Evolutionary conservation across 2,797 vertebrate species (phyloP), one percentile per base, ranked within the genome.

Genomic region (Limnodromus scolopaceus): DNA sequence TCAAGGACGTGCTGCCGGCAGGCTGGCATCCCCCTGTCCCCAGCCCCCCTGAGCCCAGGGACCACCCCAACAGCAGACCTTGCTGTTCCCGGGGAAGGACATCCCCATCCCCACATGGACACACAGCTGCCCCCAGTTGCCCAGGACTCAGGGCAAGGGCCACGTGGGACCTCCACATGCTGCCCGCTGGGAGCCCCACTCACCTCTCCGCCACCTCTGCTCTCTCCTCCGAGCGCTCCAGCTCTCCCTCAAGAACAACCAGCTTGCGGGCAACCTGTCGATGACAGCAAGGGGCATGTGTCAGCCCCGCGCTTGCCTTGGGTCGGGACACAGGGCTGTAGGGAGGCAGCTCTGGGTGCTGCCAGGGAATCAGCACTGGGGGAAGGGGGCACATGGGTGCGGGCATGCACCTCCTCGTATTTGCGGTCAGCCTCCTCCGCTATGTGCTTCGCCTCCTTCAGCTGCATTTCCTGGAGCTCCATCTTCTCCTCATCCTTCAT

Each of bases 401-500:
- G 3, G 6, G 48, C 13, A 64, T 32, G 53, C 61, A 99, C 99
- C 99, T 99, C 99, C 94, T 99, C 99, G 3, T 99, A 99, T 98
- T 99, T 99, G 97, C 99, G 98, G 94, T 99, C 99, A 2, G 99
- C 99, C 95, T 99, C 99, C 95, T 99, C 99, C 22, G 99, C 99
- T 28, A 99, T 99, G 98, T 99, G 99, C 96, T 99, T 99, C 10
- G 99, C 99, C 91, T 99, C 99, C 96, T 99, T 99, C 91, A 99
- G 98, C 97, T 99, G 99, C 99, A 99, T 99, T 97, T 99, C 99
- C 98, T 99, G 99, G 87, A 99, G 99, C 94, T 99, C 99, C 99
- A 99, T 99, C 95, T 99, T 99, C 97, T 99, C 99, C 96, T 99
- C 99, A 16, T 99, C 99, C 84, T 99, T 99, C 84, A 98, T 97